Base-by-base conservation (phyloP, 53 echinoderm and acorn worm genomes). In the Arbacia lixula region DNA sequence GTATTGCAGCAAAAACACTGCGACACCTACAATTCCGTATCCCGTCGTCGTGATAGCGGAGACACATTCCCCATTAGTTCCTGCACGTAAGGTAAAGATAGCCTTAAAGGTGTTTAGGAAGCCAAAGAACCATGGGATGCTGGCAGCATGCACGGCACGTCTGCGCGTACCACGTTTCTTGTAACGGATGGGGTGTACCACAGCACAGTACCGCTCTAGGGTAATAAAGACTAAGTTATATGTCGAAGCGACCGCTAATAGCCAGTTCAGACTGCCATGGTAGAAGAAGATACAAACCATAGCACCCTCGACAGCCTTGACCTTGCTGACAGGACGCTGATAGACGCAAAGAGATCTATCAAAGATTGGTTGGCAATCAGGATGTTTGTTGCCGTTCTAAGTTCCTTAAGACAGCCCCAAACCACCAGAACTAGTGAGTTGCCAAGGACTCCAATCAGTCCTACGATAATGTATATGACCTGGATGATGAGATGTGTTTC, bases 381-480 rank as follows among this genome's bases (percentile, higher is more conserved):
- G 63, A 85, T 60, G 72, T 81, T 90, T 35, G 72, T 86, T 54
- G 71, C 72, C 2, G 51, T 64, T 3, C 66, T 39, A 31, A 69
- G 72, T 4, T 80, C 80, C 30, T 31, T 68, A 1, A 72, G 72
- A 29, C 12, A 30, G 52, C 75, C 71, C 19, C 88, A 28, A 1
- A 88, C 83, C 11, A 86, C 83, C 6, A 92, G 63, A 19, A 85
- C 92, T 21, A 92, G 39, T 6, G 60, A 29, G 71, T 92, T 92
- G 0, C 86, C 88, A 3, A 73, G 10, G 46, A 92, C 60, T 5
- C 92, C 92, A 6, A 86, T 33, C 17, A n/a, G n/a, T n/a, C n/a
- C n/a, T n/a, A n/a, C n/a, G n/a, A n/a, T n/a, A n/a, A n/a, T n/a
- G n/a, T n/a, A n/a, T n/a, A n/a, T n/a, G n/a, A n/a, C n/a, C n/a